Percentiles rank a stretch among this genome's conserved stretches.
Conservation (phyloP, 2,797 vertebrate genomes). For the Megalops cyprinoides region DNA sequence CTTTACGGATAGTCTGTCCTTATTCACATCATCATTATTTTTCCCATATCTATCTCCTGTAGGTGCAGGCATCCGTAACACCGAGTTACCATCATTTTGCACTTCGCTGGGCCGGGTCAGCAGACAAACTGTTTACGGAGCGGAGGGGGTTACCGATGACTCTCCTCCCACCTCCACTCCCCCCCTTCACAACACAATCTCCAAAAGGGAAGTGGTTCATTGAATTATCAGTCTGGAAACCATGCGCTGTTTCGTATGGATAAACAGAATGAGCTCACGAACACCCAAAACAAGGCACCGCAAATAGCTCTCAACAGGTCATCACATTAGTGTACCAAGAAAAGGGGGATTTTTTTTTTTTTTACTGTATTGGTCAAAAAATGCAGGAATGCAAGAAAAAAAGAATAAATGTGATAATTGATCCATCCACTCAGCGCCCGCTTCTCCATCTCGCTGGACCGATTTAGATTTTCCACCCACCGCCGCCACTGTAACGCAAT, state of each 20-base stretch:
- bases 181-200: neutral
- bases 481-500: neutral
- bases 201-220: neutral
- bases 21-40: constrained; percentile 1
- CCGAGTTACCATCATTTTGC: neutral
- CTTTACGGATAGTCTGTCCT: neutral
- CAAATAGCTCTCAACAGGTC: neutral
- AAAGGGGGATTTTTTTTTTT: neutral
- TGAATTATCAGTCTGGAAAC: neutral
- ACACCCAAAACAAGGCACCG: neutral
- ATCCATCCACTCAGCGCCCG: neutral
- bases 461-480: constrained; percentile 5
- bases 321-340: neutral
- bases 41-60: neutral
- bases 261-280: neutral
- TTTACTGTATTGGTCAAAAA: neutral
- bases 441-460: neutral
- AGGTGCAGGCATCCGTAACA: neutral
- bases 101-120: neutral
- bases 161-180: neutral
- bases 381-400: neutral
- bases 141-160: neutral
- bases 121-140: neutral
- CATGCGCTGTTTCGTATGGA: neutral
- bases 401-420: constrained; percentile 3